These are phyloP conservation scores for Trichoplax adhaerens DNA, from an alignment of 37 sponge, comb jelly and placozoan species.

Conservation along the genomic window DNA sequence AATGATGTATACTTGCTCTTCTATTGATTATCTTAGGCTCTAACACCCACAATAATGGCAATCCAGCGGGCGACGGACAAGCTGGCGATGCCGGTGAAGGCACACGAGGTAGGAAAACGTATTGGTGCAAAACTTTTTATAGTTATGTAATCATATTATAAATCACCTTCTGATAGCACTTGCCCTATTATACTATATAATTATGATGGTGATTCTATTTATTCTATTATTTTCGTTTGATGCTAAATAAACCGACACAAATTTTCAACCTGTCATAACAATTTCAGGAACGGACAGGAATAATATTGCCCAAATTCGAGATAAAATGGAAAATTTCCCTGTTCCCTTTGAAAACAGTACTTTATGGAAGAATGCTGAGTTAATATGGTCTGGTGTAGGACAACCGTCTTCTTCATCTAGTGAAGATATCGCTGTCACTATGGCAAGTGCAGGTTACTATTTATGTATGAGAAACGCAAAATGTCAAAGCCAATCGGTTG, in stretches of 20 bases:
- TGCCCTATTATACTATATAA: neutral
- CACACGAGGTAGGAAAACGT: conserved; percentile 40
- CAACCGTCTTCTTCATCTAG: neutral
- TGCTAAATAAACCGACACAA: neutral
- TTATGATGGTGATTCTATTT: neutral
- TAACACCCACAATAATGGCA: conserved; percentile 92
- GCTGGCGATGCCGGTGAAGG: conserved; percentile 99
- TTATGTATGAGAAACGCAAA: conserved; percentile 14
- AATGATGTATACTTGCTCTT: too few relatives aligned
- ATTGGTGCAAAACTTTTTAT: neutral
- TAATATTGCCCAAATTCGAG: conserved; percentile 57
- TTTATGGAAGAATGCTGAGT: conserved; percentile 44
- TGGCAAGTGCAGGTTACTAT: conserved; percentile 68
- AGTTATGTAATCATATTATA: neutral
- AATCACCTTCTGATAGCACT: neutral
- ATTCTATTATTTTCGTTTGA: neutral
- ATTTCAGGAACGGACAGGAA: conserved; percentile 71
- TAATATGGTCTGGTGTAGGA: neutral
- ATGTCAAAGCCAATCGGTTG: conserved; percentile 29
- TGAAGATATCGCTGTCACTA: conserved; percentile 32
- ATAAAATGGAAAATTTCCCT: conserved; percentile 69
- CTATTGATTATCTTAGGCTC: conserved; percentile 38
- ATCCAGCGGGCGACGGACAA: conserved; percentile 92
- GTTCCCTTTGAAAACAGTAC: conserved; percentile 50
- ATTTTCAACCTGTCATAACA: neutral